Conservation (phyloP, 1,140 invertebrate species). For the Conus ventricosus region DNA sequence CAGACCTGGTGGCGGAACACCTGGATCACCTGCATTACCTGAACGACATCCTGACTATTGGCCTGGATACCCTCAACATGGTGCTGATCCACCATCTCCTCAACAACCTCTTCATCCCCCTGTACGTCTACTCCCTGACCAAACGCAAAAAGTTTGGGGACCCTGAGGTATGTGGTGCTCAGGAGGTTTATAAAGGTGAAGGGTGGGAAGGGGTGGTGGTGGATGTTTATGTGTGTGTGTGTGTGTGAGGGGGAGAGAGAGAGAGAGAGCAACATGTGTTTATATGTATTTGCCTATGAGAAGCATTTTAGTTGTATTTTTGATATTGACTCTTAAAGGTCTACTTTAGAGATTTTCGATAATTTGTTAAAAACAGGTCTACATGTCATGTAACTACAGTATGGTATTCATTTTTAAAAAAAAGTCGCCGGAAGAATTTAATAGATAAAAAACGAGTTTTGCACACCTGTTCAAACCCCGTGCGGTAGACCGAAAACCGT, state of each 20-base stretch:
- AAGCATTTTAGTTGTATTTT: no score
- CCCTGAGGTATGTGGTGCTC: constrained; percentile 48
- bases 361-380: no score
- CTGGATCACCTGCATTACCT: constrained; percentile 98
- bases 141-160: constrained; percentile 65
- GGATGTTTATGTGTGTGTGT: no score
- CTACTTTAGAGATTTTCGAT: no score
- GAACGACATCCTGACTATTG: constrained; percentile 95
- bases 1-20: constrained; percentile 97
- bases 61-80: constrained; percentile 91
- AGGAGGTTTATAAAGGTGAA: neutral
- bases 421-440: no score
- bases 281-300: no score
- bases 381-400: no score
- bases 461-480: no score
- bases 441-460: no score
- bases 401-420: no score
- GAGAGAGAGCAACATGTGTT: neutral
- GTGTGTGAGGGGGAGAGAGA: neutral
- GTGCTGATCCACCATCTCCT: constrained; percentile 96
- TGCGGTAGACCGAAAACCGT: no score
- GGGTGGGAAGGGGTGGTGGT: neutral
- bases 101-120: constrained; percentile 93
- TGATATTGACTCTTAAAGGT: no score
- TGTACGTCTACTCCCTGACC: constrained; percentile 93